Percentiles rank a stretch among this genome's conserved stretches.
Evolutionary conservation across 1,140 invertebrate genomes (phyloP).

Genomic region (Homalodisca vitripennis): DNA sequence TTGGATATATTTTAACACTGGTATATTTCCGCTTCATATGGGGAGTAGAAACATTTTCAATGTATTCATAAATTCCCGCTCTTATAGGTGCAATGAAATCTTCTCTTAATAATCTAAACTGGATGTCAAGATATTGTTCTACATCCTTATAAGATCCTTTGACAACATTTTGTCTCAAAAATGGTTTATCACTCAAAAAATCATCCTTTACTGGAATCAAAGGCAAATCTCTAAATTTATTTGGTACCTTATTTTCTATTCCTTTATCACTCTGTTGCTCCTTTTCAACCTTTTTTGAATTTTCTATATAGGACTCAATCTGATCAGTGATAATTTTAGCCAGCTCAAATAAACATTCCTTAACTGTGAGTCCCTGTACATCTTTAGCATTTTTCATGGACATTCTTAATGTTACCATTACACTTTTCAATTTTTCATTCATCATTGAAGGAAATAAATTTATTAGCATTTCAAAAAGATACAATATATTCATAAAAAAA

Average conservation of each 20-base stretch:
- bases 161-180: conserved; percentile 59
- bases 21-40: conserved; percentile 7
- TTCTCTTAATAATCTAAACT: conserved; percentile 72
- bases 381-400: conserved; percentile 24
- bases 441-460: conserved; percentile 28
- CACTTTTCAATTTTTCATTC: conserved; percentile 25
- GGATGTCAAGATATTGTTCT: conserved; percentile 74
- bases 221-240: conserved; percentile 34
- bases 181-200: conserved; percentile 38
- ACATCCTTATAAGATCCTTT: conserved; percentile 59
- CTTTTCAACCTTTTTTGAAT: conserved; percentile 7
- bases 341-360: conserved; percentile 7
- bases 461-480: conserved; percentile 25
- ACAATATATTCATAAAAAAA: conserved; percentile 23
- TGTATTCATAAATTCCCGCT: conserved; percentile 52
- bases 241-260: conserved; percentile 30
- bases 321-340: conserved; percentile 27
- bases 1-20: conserved; percentile 34
- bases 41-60: conserved; percentile 34
- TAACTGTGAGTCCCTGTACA: conserved; percentile 28
- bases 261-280: conserved; percentile 13
- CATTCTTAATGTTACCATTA: conserved; percentile 27
- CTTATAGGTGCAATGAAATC: conserved; percentile 65
- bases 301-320: not conserved
- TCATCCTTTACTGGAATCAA: conserved; percentile 32